These are phyloP conservation scores for Camponotus floridanus DNA, from an alignment of 1,140 invertebrate genomes.

Conservation along the genomic window DNA sequence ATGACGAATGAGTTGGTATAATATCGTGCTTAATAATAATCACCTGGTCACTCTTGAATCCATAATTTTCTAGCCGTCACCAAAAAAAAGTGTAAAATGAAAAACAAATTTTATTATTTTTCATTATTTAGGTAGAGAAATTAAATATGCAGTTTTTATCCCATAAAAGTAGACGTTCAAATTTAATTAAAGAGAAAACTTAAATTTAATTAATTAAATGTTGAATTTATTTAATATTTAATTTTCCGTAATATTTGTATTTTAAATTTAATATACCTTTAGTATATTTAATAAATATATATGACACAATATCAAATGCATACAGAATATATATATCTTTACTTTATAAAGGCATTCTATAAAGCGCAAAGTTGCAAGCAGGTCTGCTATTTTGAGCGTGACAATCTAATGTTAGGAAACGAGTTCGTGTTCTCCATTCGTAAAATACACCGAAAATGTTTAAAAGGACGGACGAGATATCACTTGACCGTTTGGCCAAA, in stretches of 20 bases:
- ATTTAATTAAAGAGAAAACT: not conserved
- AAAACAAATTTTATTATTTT: not conserved
- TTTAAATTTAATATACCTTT: not conserved
- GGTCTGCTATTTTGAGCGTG: not conserved
- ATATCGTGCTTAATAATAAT: constrained; percentile 15
- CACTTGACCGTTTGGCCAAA: constrained; percentile 13
- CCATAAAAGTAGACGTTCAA: no score
- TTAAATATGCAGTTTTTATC: no score
- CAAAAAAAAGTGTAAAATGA: not conserved
- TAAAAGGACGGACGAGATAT: constrained; percentile 8
- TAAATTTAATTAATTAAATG: not conserved
- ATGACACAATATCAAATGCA: no score
- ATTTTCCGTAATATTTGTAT: not conserved
- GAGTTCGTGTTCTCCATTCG: not conserved
- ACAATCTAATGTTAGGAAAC: not conserved
- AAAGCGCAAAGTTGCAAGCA: not conserved
- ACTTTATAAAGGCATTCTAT: not conserved
- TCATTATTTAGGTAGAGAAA: not conserved
- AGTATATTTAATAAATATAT: no score
- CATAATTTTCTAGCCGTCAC: not conserved
- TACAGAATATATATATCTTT: not conserved
- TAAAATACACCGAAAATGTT: not conserved
- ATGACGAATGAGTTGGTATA: constrained; percentile 1
- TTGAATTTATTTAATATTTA: not conserved
- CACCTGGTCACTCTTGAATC: not conserved